Evolutionary conservation across 2,797 vertebrate genomes (phyloP).

Genomic region (Paratrypauchen microcephalus): DNA sequence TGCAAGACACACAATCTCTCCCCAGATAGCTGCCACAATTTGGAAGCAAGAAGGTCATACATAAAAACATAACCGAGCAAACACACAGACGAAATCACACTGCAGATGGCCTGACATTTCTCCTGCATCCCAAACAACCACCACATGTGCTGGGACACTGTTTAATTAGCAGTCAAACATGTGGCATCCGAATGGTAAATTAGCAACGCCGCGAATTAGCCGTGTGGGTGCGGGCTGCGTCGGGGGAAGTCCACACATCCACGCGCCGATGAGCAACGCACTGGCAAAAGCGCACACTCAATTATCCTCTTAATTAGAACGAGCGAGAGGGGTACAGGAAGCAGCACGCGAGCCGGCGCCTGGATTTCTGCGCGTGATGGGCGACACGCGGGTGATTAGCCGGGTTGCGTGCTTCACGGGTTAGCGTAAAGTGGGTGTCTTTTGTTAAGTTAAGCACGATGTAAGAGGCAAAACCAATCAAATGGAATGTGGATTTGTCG

Average conservation of each 20-base stretch:
- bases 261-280: constrained; percentile 45
- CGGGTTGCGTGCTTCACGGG: not conserved
- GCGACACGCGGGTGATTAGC: constrained; percentile 30
- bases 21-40: not conserved
- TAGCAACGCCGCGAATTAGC: constrained; percentile 58
- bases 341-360: not conserved
- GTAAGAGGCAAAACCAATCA: not conserved
- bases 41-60: constrained; percentile 11
- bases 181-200: constrained; percentile 70
- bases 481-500: not conserved
- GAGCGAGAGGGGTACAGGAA: constrained; percentile 49
- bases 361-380: constrained; percentile 11
- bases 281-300: constrained; percentile 51
- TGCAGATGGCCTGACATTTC: constrained; percentile 46
- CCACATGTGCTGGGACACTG: not conserved
- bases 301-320: constrained; percentile 70
- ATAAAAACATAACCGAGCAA: constrained; percentile 20
- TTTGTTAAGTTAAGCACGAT: not conserved
- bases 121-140: constrained; percentile 19
- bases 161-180: constrained; percentile 73
- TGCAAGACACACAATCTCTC: not conserved
- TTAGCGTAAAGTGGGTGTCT: constrained; percentile 12
- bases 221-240: constrained; percentile 58
- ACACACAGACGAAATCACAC: constrained; percentile 30
- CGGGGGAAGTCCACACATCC: constrained; percentile 22